A percentile compares a stretch with the other conserved stretches of the same genome.
Conservation (phyloP, 2,888 invertebrate genomes). For the Cephus rjabovi region DNA sequence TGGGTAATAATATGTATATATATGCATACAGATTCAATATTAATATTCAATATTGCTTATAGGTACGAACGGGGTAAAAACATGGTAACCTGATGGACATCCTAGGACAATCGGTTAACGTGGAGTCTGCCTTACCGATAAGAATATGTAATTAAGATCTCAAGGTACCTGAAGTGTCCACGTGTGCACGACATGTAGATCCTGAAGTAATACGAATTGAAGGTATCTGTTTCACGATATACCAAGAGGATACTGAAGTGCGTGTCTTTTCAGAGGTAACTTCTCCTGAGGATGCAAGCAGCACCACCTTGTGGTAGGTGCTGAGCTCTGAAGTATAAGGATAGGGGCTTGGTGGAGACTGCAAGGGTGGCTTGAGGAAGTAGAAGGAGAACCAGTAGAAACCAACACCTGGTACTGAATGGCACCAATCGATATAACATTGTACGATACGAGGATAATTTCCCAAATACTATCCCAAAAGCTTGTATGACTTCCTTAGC, state of each 20-base stretch:
- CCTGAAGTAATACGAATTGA: background rate
- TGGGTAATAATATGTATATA: background rate
- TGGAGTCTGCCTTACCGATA: background rate
- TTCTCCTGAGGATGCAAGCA: background rate
- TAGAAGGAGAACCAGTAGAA: constrained; percentile 18
- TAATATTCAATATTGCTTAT: background rate
- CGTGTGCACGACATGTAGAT: background rate
- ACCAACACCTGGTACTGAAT: constrained; percentile 60
- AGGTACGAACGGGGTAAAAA: background rate
- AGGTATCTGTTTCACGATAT: background rate
- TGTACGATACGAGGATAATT: background rate
- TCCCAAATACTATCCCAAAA: constrained; percentile 28
- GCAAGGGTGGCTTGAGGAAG: constrained; percentile 8
- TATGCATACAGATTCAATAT: background rate
- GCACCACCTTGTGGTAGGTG: constrained; percentile 6
- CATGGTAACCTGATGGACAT: background rate
- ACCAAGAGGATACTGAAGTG: background rate
- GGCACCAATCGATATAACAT: constrained; percentile 62
- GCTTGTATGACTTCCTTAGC: constrained; percentile 29
- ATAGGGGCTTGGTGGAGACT: background rate
- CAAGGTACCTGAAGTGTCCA: constrained; percentile 1
- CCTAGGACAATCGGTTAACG: background rate
- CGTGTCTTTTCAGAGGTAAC: background rate
- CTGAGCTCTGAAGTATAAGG: background rate
- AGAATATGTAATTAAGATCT: background rate